A percentile compares a stretch with the other conserved stretches of the same genome.
phyloP scores from a whole-genome alignment of 1,140 invertebrate genomes.

The Mercenaria mercenaria region DNA sequence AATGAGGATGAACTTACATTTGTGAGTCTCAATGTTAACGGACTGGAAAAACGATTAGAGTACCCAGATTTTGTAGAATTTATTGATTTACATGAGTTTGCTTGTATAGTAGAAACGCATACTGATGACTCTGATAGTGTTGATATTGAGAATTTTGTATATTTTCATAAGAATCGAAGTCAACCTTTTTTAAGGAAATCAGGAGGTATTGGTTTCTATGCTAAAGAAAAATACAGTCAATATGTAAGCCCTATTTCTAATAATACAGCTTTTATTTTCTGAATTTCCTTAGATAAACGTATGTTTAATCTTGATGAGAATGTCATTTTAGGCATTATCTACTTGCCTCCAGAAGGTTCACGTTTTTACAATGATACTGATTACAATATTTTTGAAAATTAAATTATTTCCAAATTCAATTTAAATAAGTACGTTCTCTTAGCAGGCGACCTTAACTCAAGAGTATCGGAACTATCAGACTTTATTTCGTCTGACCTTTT shows the following conservation, averaged over 20 bases:
- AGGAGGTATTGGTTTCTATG: too few species aligned
- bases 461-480: not conserved
- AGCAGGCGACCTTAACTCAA: not conserved
- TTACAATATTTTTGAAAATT: not conserved
- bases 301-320: too few species aligned
- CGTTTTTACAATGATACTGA: too few species aligned
- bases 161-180: not conserved
- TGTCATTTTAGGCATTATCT: too few species aligned
- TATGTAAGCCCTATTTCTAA: too few species aligned
- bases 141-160: not conserved
- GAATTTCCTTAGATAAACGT: too few species aligned
- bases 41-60: not conserved
- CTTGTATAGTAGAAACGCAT: not conserved
- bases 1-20: not conserved
- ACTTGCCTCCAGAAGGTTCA: too few species aligned
- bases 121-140: not conserved
- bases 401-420: not conserved
- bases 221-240: too few species aligned
- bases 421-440: not conserved
- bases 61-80: not conserved
- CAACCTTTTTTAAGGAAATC: too few species aligned
- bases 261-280: too few species aligned
- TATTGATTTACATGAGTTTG: not conserved
- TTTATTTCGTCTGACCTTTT: not conserved
- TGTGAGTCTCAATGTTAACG: not conserved